These are phyloP conservation scores for Norana najaformis DNA, from an alignment of 2,888 invertebrate genomes.

Conservation along the genomic window DNA sequence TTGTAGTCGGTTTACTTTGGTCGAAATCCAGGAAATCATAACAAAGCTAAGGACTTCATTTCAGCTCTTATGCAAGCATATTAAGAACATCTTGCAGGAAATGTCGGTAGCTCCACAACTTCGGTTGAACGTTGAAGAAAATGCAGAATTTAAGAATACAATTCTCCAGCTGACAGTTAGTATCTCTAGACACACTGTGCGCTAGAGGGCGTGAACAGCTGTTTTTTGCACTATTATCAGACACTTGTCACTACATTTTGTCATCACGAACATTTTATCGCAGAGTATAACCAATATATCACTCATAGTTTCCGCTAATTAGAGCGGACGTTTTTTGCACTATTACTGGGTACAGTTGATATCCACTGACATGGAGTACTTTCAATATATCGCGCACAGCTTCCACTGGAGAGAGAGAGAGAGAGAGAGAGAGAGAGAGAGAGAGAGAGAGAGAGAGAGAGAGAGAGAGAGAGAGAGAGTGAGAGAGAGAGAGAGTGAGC, in stretches of 20 bases:
- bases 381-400: neutral
- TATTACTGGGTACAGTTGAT: no score
- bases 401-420: neutral
- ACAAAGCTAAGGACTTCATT: neutral
- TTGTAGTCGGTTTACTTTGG: neutral
- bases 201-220: no score
- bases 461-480: neutral
- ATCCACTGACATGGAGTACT: no score
- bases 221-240: no score
- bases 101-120: no score
- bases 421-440: neutral
- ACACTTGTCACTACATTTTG: neutral
- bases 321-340: no score
- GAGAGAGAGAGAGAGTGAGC: no score
- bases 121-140: no score
- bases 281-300: neutral
- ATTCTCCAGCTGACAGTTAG: no score
- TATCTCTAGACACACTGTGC: neutral
- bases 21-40: neutral
- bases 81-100: no score
- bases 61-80: no score
- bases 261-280: neutral
- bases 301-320: neutral
- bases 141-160: no score
- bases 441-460: neutral